A percentile compares a stretch with the other conserved stretches of the same genome.
These are phyloP conservation scores for Chaenogobius annularis DNA, from an alignment of 2,113 vertebrate species.

Conservation along the genomic window DNA sequence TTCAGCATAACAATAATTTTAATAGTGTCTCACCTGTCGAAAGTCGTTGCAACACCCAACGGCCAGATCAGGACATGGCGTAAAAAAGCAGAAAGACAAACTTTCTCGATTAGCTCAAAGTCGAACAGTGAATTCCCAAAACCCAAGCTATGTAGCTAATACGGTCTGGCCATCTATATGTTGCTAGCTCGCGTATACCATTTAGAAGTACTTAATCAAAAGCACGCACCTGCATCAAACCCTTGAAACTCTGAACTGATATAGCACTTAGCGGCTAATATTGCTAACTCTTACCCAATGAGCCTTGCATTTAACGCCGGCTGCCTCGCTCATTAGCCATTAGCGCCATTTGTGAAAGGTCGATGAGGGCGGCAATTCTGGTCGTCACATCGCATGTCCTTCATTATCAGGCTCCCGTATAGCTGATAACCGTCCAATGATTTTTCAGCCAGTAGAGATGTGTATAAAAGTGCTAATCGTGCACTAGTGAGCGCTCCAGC, in stretches of 20 bases:
- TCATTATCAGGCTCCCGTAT: conserved; percentile 36
- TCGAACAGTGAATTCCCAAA: conserved; percentile 18
- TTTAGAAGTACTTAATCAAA: too few relatives aligned
- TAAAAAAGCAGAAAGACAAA: conserved; percentile 28
- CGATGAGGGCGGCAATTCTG: conserved; percentile 30
- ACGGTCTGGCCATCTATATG: too few relatives aligned
- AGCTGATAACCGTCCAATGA: conserved; percentile 18
- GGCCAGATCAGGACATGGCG: conserved; percentile 26
- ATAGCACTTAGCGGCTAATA: conserved; percentile 32
- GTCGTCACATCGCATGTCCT: conserved; percentile 29
- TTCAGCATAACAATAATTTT: conserved; percentile 3
- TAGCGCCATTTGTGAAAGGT: conserved; percentile 48
- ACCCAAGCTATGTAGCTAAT: too few relatives aligned
- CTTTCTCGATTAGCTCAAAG: conserved; percentile 36
- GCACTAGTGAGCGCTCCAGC: background rate
- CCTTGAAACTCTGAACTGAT: conserved; percentile 23
- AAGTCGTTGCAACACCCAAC: conserved; percentile 9
- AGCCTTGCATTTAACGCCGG: conserved; percentile 30
- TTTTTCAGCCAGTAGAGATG: conserved; percentile 41
- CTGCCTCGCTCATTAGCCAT: conserved; percentile 51
- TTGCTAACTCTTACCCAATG: conserved; percentile 40
- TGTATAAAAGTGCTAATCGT: conserved; percentile 28
- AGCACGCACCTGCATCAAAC: conserved; percentile 23
- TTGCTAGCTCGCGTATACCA: too few relatives aligned
- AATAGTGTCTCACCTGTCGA: conserved; percentile 54